These are phyloP conservation scores for Coluber constrictor DNA, from an alignment of 2,797 vertebrate species.

Conservation along the genomic window DNA sequence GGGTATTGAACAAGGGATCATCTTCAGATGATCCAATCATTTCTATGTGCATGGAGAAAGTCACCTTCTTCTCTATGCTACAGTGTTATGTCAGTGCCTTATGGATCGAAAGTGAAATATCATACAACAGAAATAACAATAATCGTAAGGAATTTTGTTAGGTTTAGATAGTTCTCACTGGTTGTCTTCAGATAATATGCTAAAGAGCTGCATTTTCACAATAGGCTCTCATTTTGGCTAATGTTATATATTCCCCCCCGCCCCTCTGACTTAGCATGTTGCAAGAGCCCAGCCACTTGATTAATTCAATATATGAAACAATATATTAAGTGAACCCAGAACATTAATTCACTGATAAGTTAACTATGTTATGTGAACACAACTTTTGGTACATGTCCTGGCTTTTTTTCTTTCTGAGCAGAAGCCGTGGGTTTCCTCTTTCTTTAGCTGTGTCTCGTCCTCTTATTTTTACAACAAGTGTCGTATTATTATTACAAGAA, in stretches of 20 bases:
- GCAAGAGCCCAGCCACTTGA: neutral
- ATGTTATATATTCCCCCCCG: neutral
- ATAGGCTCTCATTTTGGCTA: neutral
- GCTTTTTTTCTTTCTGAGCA: neutral
- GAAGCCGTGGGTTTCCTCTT: neutral
- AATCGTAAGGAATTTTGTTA: neutral
- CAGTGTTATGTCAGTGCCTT: neutral
- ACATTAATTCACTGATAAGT: neutral
- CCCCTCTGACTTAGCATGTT: neutral
- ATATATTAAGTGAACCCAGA: neutral
- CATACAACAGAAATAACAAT: neutral
- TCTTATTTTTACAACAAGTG: neutral
- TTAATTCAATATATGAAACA: neutral
- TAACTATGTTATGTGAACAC: neutral
- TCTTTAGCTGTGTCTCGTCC: neutral
- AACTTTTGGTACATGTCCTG: neutral
- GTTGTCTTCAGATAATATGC: neutral
- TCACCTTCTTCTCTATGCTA: neutral
- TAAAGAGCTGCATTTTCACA: neutral
- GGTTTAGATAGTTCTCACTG: neutral
- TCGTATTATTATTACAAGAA: too few relatives aligned
- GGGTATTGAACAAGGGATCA: neutral
- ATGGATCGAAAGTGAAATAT: neutral
- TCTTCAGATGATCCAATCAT: neutral
- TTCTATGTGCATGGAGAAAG: neutral